phyloP scores from a whole-genome alignment of 2,797 vertebrate species.

The Lacerta bilineata region DNA sequence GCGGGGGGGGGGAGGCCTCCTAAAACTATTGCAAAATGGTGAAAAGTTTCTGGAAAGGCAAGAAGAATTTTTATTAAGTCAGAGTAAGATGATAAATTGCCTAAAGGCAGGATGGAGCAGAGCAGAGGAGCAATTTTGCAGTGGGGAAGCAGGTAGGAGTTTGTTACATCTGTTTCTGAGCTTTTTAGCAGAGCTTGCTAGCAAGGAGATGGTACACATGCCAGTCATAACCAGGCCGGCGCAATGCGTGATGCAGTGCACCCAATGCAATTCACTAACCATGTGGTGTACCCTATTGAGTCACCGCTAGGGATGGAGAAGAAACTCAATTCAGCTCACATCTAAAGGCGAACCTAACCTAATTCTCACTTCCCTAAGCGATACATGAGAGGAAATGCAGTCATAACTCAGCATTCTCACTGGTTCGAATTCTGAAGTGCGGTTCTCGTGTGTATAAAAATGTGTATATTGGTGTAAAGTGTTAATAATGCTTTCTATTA shows the following conservation, averaged over 20 bases:
- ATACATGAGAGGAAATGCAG: no score
- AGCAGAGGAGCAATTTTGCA: constrained; percentile 66
- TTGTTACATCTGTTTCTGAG: constrained; percentile 60
- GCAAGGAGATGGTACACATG: background rate
- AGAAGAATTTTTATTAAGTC: constrained; percentile 68
- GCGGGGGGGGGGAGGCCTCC: constrained; percentile 58
- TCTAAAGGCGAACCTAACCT: no score
- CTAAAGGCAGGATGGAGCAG: constrained; percentile 62
- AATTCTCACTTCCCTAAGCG: no score
- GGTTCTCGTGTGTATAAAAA: no score
- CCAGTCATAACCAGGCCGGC: background rate
- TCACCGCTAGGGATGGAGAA: no score
- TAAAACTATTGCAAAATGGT: constrained; percentile 72
- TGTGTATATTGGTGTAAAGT: no score
- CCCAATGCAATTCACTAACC: background rate
- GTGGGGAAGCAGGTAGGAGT: background rate
- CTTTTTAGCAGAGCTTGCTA: constrained; percentile 20
- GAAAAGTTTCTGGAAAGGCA: constrained; percentile 62
- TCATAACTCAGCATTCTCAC: no score
- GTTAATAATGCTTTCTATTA: no score
- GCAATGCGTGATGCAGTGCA: no score
- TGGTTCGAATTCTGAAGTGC: no score
- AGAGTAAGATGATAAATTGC: constrained; percentile 55
- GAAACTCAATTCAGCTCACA: no score
- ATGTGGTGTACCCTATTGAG: background rate